Evolutionary conservation across 1,140 invertebrate species (phyloP), one percentile per base, ranked within the genome.

Genomic region (Drosophila lowei): DNA sequence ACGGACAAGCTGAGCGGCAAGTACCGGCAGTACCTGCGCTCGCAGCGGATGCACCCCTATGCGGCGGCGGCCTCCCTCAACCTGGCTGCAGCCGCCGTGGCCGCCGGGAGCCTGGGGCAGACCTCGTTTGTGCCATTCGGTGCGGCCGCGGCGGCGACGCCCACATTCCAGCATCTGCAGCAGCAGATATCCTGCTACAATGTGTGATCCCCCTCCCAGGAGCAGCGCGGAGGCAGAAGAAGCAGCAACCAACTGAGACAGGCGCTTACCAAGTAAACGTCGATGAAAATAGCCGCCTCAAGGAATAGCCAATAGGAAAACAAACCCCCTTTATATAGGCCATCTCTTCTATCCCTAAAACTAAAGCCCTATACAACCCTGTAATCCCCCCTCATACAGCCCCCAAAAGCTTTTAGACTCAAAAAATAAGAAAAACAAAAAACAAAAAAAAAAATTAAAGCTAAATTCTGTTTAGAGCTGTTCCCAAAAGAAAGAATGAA

Each of bases 111-210:
- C 58, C 52, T 90, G 53, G 78, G 88, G 2, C 90, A 88, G 42
- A 80, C 81, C 6, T 92, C 92, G 25, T 93, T 93, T 77, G 92
- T 92, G 42, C 92, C 92, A 73, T 91, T 91, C 43, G 75, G 79
- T 13, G 72, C 81, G 21, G 72, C 89, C 42, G 86, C 85, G 28
- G 60, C 86, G 46, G 79, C 79, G 54, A 80, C 83, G 75, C 77
- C 90, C 70, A 84, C 90, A 86, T 90, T 89, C 72, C 85, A 91
- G 71, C 92, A 93, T 83, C 92, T 92, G 78, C 92, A 93, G 89
- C 92, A 93, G 89, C 92, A 93, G 90, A 92, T 93, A 76, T 91
- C 90, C 71, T 93, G 93, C 90, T 93, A 93, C 77, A 93, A 93
- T 79, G 93, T 93, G 92, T 93, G 93, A 93, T 93, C 68, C 76